Evolutionary conservation across 2,888 invertebrate species (phyloP), one percentile per base, ranked within the genome.

Genomic region (Sesia bembeciformis): DNA sequence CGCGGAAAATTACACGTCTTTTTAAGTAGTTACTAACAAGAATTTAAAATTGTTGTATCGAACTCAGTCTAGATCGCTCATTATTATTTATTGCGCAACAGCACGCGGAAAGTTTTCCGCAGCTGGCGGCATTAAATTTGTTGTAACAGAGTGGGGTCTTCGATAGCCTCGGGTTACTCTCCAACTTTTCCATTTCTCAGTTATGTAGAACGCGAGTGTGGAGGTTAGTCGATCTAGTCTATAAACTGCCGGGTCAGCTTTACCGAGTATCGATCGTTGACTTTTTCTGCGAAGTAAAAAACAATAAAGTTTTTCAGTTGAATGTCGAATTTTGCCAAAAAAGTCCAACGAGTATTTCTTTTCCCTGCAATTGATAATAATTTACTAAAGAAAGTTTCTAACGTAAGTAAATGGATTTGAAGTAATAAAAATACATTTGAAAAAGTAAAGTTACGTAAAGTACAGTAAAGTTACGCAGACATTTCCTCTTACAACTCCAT

Each of bases 81-180:
- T 72, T 74, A 74, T 78, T 77, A 80, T 81, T 80, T 81, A 81
- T 80, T 73, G 74, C 69, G 63, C 71, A 71, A 70, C 72, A 66
- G 70, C 67, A 68, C 65, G 68, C 63, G 62, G 64, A 77, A 81
- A 81, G 69, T 81, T 81, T 67, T 53, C 64, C 73, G 62, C 59
- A 66, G 66, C 65, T 65, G 63, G 61, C 65, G 63, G 68, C 72
- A 74, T 77, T 77, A 77, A 81, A 79, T 79, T 78, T 76, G 76
- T 74, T 76, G 72, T 74, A 75, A 74, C 70, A 73, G 65, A 70
- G 67, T 63, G 65, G 65, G 66, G 67, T 53, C 62, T 58, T 54
- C 66, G 66, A 72, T 75, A 71, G 73, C 76, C 72, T 56, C 64
- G 64, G 70, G 74, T 64, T 75, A 72, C 71, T 72, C 40, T 59